phyloP scores from a whole-genome alignment of 2,888 invertebrate species.

The Zaprionus lineosus region DNA sequence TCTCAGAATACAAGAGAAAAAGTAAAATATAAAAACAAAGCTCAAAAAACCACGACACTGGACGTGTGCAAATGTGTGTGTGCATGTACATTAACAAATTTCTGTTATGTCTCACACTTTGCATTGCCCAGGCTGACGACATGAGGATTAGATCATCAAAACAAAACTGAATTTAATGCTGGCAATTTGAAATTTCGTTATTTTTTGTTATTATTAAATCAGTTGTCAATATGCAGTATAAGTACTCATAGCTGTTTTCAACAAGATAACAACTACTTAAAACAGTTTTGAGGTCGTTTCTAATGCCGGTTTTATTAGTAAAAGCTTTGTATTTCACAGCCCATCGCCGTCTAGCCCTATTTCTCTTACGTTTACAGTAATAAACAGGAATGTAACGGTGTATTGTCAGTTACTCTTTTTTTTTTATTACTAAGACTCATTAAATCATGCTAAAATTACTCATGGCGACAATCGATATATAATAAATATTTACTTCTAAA shows the following conservation, averaged over 20 bases:
- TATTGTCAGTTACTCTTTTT: no score
- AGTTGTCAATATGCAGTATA: constrained; percentile 8
- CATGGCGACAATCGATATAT: no score
- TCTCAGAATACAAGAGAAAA: constrained; percentile 1
- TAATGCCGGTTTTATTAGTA: no score
- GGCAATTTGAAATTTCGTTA: not conserved
- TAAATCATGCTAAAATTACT: no score
- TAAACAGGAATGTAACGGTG: no score
- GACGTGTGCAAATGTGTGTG: not conserved
- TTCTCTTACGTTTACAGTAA: no score
- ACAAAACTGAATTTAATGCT: constrained; percentile 4
- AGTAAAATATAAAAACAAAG: not conserved
- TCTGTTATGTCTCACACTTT: constrained; percentile 7
- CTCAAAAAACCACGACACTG: not conserved
- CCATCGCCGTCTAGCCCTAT: no score
- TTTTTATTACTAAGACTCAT: no score
- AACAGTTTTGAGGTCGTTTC: constrained; percentile 4
- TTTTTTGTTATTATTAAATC: constrained; percentile 20
- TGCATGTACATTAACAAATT: constrained; percentile 7
- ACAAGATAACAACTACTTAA: constrained; percentile 22
- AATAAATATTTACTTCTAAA: no score
- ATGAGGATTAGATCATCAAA: constrained; percentile 46
- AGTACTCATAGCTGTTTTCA: constrained; percentile 14
- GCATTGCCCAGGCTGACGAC: constrained; percentile 32
- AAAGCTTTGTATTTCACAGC: no score